phyloP scores from a whole-genome alignment of 1,140 invertebrate species.

The Halictus rubicundus region DNA sequence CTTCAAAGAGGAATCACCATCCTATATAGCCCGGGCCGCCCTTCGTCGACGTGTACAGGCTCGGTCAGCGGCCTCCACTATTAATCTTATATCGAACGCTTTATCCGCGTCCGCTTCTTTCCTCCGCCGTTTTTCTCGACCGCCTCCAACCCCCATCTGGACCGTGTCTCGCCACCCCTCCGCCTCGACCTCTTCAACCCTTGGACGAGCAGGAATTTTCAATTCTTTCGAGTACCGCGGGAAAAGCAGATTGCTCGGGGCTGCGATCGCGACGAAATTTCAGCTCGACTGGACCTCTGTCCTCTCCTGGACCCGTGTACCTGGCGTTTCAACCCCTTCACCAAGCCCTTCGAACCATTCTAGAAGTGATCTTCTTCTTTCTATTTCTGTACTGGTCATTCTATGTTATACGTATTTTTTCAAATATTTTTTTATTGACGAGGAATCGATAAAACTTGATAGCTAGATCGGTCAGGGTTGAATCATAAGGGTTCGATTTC shows the following conservation, averaged over 20 bases:
- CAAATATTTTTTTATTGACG: background rate
- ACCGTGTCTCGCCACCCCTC: conserved; percentile 14
- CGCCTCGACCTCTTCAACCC: conserved; percentile 64
- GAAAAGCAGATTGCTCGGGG: conserved; percentile 66
- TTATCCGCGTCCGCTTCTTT: conserved; percentile 73
- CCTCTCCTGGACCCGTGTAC: background rate
- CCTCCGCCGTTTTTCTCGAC: conserved; percentile 23
- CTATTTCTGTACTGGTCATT: too few relatives aligned
- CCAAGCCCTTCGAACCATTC: too few relatives aligned
- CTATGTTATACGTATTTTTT: too few relatives aligned
- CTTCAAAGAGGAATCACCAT: conserved; percentile 81
- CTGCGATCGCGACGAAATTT: conserved; percentile 36
- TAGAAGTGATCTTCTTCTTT: too few relatives aligned
- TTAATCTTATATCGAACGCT: conserved; percentile 81
- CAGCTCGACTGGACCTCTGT: background rate
- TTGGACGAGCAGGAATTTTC: conserved; percentile 78
- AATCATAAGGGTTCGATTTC: too few relatives aligned
- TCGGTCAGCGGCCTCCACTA: conserved; percentile 73
- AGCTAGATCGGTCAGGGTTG: too few relatives aligned
- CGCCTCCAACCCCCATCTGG: background rate
- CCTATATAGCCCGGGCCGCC: conserved; percentile 63
- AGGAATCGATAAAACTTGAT: too few relatives aligned
- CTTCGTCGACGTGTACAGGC: conserved; percentile 63
- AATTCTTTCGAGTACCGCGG: conserved; percentile 75
- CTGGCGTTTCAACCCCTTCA: background rate